Conservation (phyloP, 92 coral and sea anemone genomes). For the Palythoa grandiflora region DNA sequence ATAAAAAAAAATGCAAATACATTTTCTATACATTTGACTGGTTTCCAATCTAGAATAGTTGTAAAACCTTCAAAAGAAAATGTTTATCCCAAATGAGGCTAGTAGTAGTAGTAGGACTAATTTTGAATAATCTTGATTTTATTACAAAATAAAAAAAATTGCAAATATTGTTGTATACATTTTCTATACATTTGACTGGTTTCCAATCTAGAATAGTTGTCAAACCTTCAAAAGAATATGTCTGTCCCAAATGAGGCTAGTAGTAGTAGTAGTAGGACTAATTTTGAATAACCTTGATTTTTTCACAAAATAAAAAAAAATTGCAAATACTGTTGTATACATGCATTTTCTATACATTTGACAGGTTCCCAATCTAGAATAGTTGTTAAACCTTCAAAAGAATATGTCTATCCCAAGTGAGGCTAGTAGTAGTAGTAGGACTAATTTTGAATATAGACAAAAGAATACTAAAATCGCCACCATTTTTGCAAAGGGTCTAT, state of each 20-base stretch:
- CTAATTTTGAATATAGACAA: slow-evolving; percentile 6
- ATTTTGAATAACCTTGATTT: background rate
- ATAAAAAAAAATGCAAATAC: slow-evolving; percentile 1
- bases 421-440: background rate
- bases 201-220: slow-evolving; percentile 1
- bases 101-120: slow-evolving; percentile 1
- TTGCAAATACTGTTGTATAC: background rate
- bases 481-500: slow-evolving; percentile 14
- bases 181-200: background rate
- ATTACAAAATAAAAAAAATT: background rate
- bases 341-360: background rate
- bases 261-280: background rate
- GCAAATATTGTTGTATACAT: background rate
- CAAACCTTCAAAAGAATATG: background rate
- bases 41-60: slow-evolving; percentile 9
- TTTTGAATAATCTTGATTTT: slow-evolving; percentile 2
- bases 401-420: no score
- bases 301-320: background rate
- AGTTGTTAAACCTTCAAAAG: background rate
- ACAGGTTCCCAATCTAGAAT: background rate
- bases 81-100: background rate
- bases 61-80: background rate
- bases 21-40: background rate
- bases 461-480: slow-evolving; percentile 7
- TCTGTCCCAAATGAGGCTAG: background rate